phyloP scores from a whole-genome alignment of 2,888 invertebrate species.

The Drosophila mimica region DNA sequence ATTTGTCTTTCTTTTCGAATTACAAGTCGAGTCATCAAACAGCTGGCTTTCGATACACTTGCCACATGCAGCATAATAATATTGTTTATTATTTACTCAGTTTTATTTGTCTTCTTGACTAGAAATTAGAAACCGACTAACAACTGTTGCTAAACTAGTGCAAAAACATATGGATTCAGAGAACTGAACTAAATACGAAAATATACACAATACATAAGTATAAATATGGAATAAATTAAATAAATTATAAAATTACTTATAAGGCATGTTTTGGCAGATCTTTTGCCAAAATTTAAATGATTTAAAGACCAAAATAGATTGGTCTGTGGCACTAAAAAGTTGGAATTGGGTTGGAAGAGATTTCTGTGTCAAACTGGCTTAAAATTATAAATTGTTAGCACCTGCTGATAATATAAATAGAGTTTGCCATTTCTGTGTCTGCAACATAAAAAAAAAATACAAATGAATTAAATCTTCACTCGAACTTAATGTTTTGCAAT shows the following conservation, averaged over 20 bases:
- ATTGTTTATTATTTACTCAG: not conserved
- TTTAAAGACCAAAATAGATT: not conserved
- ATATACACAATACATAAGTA: not conserved
- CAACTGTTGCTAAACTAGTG: not conserved
- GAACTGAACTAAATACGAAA: not conserved
- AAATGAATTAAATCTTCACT: not conserved
- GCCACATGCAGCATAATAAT: not conserved
- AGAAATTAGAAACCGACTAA: not conserved
- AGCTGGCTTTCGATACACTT: not conserved
- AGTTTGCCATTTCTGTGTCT: not conserved
- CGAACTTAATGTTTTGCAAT: too few relatives aligned
- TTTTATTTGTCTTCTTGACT: not conserved
- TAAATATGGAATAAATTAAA: not conserved
- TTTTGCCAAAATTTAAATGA: not conserved
- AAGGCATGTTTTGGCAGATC: not conserved
- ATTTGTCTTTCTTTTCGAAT: not conserved
- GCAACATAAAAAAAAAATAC: not conserved
- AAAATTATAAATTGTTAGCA: not conserved
- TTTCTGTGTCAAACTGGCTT: not conserved
- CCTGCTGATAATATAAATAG: conserved; percentile 1
- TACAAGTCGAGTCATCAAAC: not conserved
- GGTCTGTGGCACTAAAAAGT: not conserved
- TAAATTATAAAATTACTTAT: not conserved
- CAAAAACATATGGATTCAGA: not conserved
- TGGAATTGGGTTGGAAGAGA: not conserved